These are phyloP conservation scores for Lycaon pictus DNA, from an alignment of 2,113 vertebrate species.

Conservation along the genomic window DNA sequence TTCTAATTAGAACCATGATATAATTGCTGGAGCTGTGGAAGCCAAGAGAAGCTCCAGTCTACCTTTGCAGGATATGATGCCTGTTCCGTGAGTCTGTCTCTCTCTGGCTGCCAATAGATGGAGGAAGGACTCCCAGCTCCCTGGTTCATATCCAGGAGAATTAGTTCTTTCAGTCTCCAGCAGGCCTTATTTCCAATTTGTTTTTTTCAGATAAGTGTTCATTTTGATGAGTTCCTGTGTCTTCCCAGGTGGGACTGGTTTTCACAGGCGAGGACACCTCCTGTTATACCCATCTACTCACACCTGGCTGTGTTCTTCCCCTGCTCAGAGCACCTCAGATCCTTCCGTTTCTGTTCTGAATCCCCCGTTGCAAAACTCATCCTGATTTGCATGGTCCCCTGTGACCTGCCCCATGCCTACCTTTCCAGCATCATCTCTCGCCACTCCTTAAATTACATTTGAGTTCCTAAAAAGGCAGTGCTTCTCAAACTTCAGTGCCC, in stretches of 20 bases:
- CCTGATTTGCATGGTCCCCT: accelerated
- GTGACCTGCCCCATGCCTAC: neutral
- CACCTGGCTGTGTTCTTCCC: no score
- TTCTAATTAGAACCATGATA: constrained; percentile 83
- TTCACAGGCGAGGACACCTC: neutral
- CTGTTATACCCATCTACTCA: neutral
- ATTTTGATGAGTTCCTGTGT: neutral
- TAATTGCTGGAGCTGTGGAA: constrained; percentile 76
- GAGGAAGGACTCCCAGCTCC: neutral
- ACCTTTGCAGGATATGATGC: constrained; percentile 13
- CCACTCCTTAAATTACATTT: neutral
- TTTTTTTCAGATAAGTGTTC: neutral
- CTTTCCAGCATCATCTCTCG: neutral
- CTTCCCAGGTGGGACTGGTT: neutral
- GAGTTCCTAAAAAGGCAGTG: neutral
- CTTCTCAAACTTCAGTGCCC: neutral
- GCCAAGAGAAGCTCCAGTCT: constrained; percentile 72
- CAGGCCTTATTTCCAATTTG: neutral
- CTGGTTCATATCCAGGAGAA: neutral
- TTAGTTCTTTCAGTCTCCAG: accelerated
- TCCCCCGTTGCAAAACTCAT: neutral
- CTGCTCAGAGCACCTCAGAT: neutral
- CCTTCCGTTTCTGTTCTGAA: neutral
- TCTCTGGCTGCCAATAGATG: neutral
- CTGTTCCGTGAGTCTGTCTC: neutral